phyloP scores from a whole-genome alignment of 1,140 invertebrate genomes.

The Solen grandis region DNA sequence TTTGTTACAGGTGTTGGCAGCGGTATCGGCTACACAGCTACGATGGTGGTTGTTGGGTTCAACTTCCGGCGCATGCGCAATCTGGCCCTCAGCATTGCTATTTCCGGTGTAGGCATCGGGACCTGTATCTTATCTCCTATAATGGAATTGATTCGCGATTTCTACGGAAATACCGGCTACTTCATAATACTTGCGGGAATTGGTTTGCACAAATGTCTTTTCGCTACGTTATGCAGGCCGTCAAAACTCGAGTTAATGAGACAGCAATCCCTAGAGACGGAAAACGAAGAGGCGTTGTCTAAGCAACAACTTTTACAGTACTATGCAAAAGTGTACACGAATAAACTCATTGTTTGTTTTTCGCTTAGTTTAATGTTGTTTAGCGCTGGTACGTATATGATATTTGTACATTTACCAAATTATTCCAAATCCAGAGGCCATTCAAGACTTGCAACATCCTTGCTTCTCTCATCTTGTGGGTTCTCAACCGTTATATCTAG shows the following conservation, averaged over 20 bases:
- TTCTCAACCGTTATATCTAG: conserved; percentile 39
- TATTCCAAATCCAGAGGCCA: conserved; percentile 27
- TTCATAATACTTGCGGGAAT: conserved; percentile 52
- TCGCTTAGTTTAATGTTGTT: conserved; percentile 51
- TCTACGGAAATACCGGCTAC: conserved; percentile 47
- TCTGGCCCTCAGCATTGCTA: conserved; percentile 37
- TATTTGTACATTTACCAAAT: conserved; percentile 53
- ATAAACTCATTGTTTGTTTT: conserved; percentile 52
- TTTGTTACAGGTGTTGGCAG: conserved; percentile 47
- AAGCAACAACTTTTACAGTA: conserved; percentile 26
- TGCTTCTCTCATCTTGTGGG: conserved; percentile 41
- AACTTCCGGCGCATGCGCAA: conserved; percentile 50
- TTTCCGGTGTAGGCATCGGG: conserved; percentile 49
- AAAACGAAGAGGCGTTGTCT: conserved; percentile 32
- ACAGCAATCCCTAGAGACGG: conserved; percentile 34
- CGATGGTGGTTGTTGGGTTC: conserved; percentile 54
- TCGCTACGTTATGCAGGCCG: conserved; percentile 49
- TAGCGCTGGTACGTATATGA: conserved; percentile 54
- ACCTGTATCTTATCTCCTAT: conserved; percentile 39
- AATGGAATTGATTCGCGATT: conserved; percentile 39
- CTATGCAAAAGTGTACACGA: conserved; percentile 49
- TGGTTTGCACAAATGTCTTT: conserved; percentile 49
- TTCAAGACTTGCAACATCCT: background rate
- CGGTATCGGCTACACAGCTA: conserved; percentile 54
- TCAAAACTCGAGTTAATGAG: conserved; percentile 40